phyloP scores from a whole-genome alignment of 2,797 vertebrate genomes.

The Mus spretus region DNA sequence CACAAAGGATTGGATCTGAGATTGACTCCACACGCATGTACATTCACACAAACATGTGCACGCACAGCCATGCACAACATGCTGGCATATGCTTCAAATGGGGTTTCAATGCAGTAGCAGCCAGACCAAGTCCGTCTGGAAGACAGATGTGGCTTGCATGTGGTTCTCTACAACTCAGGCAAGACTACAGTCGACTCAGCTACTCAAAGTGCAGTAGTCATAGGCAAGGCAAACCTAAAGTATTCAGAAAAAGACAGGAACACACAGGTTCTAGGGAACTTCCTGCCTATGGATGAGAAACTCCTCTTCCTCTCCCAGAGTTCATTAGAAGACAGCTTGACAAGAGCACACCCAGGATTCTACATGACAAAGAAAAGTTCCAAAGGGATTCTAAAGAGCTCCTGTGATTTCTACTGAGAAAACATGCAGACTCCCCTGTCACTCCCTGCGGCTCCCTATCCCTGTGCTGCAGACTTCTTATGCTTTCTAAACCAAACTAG shows the following conservation, averaged over 20 bases:
- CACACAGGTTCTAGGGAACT: neutral
- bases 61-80: neutral
- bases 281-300: neutral
- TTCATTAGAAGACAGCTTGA: neutral
- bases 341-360: neutral
- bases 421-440: neutral
- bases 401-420: constrained; percentile 27
- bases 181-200: neutral
- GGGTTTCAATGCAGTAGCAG: neutral
- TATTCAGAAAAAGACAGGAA: neutral
- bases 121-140: neutral
- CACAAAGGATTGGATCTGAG: neutral
- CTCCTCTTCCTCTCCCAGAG: neutral
- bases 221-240: neutral
- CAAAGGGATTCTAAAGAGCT: neutral
- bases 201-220: neutral
- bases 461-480: neutral
- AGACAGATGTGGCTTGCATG: neutral
- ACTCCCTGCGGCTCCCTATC: neutral
- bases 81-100: neutral
- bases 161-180: neutral
- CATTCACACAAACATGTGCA: neutral
- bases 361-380: neutral
- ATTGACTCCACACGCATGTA: neutral
- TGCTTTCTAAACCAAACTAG: constrained; percentile 10